Evolutionary conservation across 2,797 vertebrate genomes (phyloP).

Genomic region (Numenius phaeopus): DNA sequence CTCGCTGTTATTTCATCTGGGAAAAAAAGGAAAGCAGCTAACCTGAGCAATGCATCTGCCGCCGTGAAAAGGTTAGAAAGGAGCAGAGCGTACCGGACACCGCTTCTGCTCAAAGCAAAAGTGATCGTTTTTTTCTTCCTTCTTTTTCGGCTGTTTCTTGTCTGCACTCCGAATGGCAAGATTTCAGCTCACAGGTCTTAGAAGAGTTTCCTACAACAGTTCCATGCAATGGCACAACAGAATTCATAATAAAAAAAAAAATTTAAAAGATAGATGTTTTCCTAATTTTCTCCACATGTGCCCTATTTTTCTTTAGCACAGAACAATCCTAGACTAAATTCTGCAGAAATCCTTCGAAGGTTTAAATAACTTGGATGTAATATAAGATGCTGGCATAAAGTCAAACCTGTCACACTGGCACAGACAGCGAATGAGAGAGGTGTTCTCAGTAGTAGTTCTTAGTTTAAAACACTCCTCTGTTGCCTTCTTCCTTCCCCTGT

Average conservation of each 20-base stretch:
- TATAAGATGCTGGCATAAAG: conserved; percentile 60
- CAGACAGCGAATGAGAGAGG: conserved; percentile 37
- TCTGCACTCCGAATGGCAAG: neutral
- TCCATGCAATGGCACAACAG: conserved; percentile 34
- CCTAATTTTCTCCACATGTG: conserved; percentile 68
- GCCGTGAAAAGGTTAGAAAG: neutral
- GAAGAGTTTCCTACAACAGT: conserved; percentile 46
- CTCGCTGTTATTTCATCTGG: conserved; percentile 41
- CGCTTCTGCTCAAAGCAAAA: conserved; percentile 20
- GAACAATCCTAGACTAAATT: conserved; percentile 39
- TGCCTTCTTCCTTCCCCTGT: conserved; percentile 12
- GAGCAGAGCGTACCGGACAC: neutral
- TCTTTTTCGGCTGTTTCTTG: conserved; percentile 48
- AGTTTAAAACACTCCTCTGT: conserved; percentile 33
- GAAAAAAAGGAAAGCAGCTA: conserved; percentile 51
- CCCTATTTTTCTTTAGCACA: conserved; percentile 62
- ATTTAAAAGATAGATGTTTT: conserved; percentile 6
- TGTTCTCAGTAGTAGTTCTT: conserved; percentile 1
- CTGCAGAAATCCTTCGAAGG: conserved; percentile 52
- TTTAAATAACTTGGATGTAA: conserved; percentile 74
- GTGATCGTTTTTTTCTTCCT: neutral
- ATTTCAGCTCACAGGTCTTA: conserved; percentile 40
- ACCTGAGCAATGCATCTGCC: conserved; percentile 47
- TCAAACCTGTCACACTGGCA: conserved; percentile 65
- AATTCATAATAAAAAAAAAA: conserved; percentile 23